Evolutionary conservation across 1,140 invertebrate genomes (phyloP).

Genomic region (Pogonomyrmex barbatus): DNA sequence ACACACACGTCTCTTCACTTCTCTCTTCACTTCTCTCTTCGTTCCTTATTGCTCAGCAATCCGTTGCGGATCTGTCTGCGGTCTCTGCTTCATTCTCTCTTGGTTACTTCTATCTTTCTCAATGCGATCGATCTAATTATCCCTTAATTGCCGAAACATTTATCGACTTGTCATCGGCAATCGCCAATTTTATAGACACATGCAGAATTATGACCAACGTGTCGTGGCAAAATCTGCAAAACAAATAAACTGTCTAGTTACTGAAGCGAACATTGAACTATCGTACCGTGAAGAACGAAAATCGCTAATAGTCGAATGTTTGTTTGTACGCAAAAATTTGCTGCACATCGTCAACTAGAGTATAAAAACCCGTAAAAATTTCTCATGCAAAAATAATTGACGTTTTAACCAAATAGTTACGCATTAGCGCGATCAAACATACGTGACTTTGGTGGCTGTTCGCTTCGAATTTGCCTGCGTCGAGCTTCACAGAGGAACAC

Average conservation of each 20-base stretch:
- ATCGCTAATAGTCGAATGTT: not conserved
- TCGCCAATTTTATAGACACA: not conserved
- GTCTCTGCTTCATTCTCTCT: not conserved
- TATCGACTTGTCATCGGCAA: not conserved
- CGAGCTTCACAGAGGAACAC: slow-evolving; percentile 48
- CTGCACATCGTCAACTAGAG: not conserved
- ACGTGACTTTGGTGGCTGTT: not conserved
- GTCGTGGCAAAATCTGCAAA: not conserved
- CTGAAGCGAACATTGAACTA: not conserved
- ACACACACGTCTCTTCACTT: slow-evolving; percentile 52
- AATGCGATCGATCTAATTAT: slow-evolving; percentile 17
- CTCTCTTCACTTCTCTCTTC: slow-evolving; percentile 4
- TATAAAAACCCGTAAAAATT: not conserved
- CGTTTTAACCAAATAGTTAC: slow-evolving; percentile 25
- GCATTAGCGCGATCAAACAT: not conserved
- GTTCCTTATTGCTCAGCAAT: not conserved
- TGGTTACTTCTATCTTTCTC: not conserved
- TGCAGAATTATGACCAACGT: slow-evolving; percentile 1
- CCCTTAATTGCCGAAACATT: slow-evolving; percentile 39
- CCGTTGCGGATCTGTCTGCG: slow-evolving; percentile 24
- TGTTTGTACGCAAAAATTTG: slow-evolving; percentile 20
- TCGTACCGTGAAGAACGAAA: not conserved
- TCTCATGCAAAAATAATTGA: not conserved
- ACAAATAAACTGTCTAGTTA: not conserved
- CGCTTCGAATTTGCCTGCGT: slow-evolving; percentile 15